A percentile compares a stretch with the other conserved stretches of the same genome.
Evolutionary conservation across 2,888 invertebrate species (phyloP).

Genomic region (Meta bourneti): DNA sequence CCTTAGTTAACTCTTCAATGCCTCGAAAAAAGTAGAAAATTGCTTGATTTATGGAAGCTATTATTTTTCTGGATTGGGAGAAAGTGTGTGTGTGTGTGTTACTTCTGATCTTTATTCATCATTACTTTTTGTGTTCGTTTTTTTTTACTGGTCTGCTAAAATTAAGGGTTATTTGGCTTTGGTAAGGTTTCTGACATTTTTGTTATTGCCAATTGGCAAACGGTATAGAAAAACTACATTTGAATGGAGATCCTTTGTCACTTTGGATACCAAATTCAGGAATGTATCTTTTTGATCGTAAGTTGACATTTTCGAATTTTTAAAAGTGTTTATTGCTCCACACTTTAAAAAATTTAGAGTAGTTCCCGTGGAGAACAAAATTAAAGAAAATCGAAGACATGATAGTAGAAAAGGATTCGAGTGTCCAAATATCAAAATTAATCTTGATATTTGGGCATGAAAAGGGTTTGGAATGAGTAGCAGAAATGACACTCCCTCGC

Average conservation of each 20-base stretch:
- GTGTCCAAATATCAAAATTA: no score
- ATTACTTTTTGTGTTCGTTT: background rate
- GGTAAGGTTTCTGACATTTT: background rate
- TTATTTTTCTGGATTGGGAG: constrained; percentile 20
- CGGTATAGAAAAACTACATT: no score
- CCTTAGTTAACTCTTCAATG: constrained; percentile 5
- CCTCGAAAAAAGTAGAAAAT: constrained; percentile 6
- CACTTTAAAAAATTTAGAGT: no score
- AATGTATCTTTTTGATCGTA: background rate
- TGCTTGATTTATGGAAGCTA: constrained; percentile 29
- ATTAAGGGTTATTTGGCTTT: background rate
- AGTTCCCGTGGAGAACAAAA: no score
- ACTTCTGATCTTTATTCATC: background rate
- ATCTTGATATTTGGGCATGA: no score
- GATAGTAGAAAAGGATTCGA: no score
- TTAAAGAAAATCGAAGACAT: no score
- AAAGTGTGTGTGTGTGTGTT: no score
- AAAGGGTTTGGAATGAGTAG: no score
- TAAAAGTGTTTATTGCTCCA: background rate
- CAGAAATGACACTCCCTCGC: no score
- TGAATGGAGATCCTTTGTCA: no score
- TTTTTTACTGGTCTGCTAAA: background rate
- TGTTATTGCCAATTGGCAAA: background rate
- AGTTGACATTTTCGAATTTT: background rate
- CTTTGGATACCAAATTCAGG: no score